Conservation (phyloP, 2,888 invertebrate genomes). For the Holacanthella duospinosa region DNA sequence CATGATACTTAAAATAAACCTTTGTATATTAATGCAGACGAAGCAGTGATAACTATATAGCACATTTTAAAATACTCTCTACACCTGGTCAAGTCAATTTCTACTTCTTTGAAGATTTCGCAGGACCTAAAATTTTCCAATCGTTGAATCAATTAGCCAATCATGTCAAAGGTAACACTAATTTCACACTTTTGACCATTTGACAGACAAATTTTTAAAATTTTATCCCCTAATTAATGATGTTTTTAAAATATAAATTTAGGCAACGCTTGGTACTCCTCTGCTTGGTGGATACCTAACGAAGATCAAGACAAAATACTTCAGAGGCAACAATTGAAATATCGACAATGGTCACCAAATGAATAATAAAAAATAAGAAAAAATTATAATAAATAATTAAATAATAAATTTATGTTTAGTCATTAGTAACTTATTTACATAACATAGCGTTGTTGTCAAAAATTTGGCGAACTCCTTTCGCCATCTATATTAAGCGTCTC, state of each 20-base stretch:
- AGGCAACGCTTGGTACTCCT: not conserved
- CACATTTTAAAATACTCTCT: not conserved
- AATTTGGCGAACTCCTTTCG: too few species aligned
- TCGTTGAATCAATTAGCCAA: not conserved
- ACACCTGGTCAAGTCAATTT: not conserved
- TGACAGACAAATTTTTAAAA: not conserved
- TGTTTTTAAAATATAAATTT: not conserved
- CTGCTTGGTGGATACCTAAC: not conserved
- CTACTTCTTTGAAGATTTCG: not conserved
- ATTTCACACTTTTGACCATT: too few species aligned
- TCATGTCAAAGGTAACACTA: not conserved
- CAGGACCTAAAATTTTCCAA: not conserved
- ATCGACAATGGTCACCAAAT: not conserved
- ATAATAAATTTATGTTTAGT: too few species aligned
- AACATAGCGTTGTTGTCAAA: too few species aligned
- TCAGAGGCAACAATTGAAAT: not conserved
- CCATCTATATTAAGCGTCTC: too few species aligned
- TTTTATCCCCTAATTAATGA: too few species aligned
- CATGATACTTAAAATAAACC: not conserved
- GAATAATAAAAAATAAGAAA: not conserved
- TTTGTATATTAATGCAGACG: not conserved
- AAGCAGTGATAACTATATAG: not conserved
- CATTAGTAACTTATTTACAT: too few species aligned
- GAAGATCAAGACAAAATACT: not conserved
- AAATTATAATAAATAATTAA: too few species aligned